Evolutionary conservation across 2,113 vertebrate genomes (phyloP), one percentile per base, ranked within the genome.

Genomic region (Notiomystis cincta): DNA sequence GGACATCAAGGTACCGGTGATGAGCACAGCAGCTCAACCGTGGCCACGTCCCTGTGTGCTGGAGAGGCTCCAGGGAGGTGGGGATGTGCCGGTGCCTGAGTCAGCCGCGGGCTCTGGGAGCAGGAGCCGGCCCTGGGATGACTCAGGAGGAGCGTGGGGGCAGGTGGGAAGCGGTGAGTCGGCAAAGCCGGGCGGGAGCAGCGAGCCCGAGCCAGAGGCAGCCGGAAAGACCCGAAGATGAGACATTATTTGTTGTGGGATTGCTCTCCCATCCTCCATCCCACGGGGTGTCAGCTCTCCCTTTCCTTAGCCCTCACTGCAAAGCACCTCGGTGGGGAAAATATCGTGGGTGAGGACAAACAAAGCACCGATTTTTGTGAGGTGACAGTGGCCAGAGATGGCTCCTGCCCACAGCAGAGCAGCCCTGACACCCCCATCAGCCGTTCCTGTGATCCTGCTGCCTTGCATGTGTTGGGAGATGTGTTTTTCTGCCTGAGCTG

Each of bases 61-160:
- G 83, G 82, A 75, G 76, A 87, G 18, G 72, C 56, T 83, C 89
- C 91, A 50, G 47, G 48, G 66, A 94, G 92, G 71, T 90, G 86
- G 88, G 64, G 86, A 89, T 9, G 56, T 28, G 87, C 87, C 58
- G 64, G 53, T 67, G 73, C 67, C 89, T 96, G 95, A 96, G 60
- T 97, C 93, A 95, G 31, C 64, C 2, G 2, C 71, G 38, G 35
- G 70, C 91, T 51, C 48, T 22, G 13, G 82, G 28, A 89, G 77
- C 87, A 30, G 83, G 60, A 69, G 75, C 70, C 70, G 89, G 86
- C 47, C 13, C 54, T 7, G 57, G 83, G 91, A 7, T 97, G 96
- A 97, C 64, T 97, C 95, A 97, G 94, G 89, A 95, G 94, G 31
- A 82, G 78, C 1, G 23, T 42, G 57, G 92, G 89, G 53, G 67